Conservation (phyloP, 2,888 invertebrate species). For the Dryocosmus kuriphilus region DNA sequence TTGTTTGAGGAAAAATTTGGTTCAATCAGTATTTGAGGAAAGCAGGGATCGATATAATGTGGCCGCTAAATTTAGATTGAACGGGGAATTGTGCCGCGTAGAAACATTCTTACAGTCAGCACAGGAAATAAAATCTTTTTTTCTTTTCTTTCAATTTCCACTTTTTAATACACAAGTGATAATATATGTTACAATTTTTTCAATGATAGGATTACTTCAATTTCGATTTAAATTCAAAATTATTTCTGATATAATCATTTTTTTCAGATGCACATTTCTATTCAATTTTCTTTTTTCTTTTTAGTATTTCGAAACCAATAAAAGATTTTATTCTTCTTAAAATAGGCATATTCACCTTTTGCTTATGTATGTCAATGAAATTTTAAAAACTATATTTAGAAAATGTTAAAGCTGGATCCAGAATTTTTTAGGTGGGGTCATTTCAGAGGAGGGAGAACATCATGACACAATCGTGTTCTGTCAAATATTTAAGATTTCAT, state of each 20-base stretch:
- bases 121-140: background rate
- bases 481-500: too few relatives aligned
- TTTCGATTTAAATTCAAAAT: background rate
- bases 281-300: background rate
- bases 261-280: background rate
- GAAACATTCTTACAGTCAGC: background rate
- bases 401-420: slow-evolving; percentile 2
- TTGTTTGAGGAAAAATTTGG: background rate
- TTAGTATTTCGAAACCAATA: background rate
- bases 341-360: background rate
- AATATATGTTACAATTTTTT: background rate
- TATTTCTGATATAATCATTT: background rate
- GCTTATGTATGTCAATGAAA: background rate
- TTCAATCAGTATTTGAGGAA: background rate
- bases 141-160: background rate
- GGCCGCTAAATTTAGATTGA: slow-evolving; percentile 7
- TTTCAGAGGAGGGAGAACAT: background rate
- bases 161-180: background rate
- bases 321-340: background rate
- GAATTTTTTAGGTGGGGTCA: slow-evolving; percentile 7
- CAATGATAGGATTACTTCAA: background rate
- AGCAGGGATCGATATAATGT: slow-evolving; percentile 1
- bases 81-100: slow-evolving; percentile 7
- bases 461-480: background rate
- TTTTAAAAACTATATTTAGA: slow-evolving; percentile 7